Evolutionary conservation across 2,113 vertebrate species (phyloP).

Genomic region (Apteryx mantelli): DNA sequence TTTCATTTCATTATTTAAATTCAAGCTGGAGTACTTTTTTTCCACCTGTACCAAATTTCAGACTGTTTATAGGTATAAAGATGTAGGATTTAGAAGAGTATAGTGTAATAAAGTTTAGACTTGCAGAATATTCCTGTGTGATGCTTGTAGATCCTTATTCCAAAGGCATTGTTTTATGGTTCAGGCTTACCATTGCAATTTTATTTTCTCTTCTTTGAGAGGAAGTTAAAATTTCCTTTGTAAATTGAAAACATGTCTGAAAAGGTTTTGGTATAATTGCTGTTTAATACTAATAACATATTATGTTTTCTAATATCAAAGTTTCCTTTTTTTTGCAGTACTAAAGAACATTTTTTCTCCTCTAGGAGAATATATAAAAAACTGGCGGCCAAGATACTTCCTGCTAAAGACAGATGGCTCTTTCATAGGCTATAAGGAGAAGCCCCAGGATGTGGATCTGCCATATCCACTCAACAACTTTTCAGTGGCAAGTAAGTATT

Average conservation of each 20-base stretch:
- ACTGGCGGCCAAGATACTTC: conserved; percentile 98
- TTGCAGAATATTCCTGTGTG: not conserved
- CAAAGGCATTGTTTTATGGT: not conserved
- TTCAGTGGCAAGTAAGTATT: conserved; percentile 94
- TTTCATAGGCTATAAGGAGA: conserved; percentile 99
- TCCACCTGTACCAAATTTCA: not conserved
- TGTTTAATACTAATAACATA: not conserved
- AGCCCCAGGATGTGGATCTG: conserved; percentile 97
- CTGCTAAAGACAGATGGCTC: conserved; percentile 98
- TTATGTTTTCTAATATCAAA: conserved; percentile 38
- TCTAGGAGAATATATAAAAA: conserved; percentile 98
- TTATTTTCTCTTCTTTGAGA: not conserved
- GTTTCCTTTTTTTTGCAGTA: not conserved
- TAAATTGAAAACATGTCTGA: not conserved
- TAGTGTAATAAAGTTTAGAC: not conserved
- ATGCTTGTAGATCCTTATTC: not conserved
- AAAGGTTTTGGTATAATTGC: not conserved
- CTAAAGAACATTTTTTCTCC: conserved; percentile 63
- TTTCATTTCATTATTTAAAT: not conserved
- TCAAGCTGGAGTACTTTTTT: not conserved
- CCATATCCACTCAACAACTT: conserved; percentile 99
- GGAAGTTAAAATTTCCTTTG: not conserved
- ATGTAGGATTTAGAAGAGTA: not conserved
- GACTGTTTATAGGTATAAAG: not conserved
- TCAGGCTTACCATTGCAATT: not conserved